phyloP scores from a whole-genome alignment of 2,888 invertebrate species.

The Camponotus fellah region DNA sequence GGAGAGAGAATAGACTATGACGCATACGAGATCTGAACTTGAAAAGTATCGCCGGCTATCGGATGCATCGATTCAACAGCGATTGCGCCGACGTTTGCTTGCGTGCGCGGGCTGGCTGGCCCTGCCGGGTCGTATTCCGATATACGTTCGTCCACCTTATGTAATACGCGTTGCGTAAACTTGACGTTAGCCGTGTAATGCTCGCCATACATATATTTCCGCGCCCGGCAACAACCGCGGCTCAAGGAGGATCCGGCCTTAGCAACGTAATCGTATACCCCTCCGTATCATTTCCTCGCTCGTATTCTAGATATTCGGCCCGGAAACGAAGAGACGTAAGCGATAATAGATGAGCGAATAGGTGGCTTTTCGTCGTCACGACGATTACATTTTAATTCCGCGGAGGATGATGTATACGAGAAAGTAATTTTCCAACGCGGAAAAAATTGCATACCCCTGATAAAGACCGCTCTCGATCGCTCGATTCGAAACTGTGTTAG shows the following conservation, averaged over 20 bases:
- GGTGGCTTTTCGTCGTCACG: too few relatives aligned
- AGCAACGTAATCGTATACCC: slow-evolving; percentile 35
- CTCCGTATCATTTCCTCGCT: slow-evolving; percentile 22
- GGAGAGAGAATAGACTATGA: slow-evolving; percentile 5
- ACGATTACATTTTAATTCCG: neutral
- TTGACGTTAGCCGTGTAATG: slow-evolving; percentile 75
- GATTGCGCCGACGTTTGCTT: slow-evolving; percentile 44
- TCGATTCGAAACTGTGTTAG: neutral
- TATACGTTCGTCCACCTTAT: slow-evolving; percentile 77
- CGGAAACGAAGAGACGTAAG: neutral
- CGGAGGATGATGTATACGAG: neutral
- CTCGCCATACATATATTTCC: slow-evolving; percentile 76
- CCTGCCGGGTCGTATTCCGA: slow-evolving; percentile 71
- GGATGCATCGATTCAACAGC: slow-evolving; percentile 65
- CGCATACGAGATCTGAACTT: slow-evolving; percentile 16
- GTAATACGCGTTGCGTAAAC: slow-evolving; percentile 83
- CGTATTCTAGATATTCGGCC: neutral
- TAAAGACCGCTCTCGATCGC: neutral
- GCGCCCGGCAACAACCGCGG: slow-evolving; percentile 78
- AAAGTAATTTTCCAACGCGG: neutral
- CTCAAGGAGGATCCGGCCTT: slow-evolving; percentile 23
- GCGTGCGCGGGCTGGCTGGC: slow-evolving; percentile 51
- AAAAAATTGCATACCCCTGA: neutral
- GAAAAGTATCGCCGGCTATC: slow-evolving; percentile 18
- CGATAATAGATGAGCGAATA: neutral